Base-by-base conservation (phyloP, 2,113 vertebrate species). In the Ascaphus truei region DNA sequence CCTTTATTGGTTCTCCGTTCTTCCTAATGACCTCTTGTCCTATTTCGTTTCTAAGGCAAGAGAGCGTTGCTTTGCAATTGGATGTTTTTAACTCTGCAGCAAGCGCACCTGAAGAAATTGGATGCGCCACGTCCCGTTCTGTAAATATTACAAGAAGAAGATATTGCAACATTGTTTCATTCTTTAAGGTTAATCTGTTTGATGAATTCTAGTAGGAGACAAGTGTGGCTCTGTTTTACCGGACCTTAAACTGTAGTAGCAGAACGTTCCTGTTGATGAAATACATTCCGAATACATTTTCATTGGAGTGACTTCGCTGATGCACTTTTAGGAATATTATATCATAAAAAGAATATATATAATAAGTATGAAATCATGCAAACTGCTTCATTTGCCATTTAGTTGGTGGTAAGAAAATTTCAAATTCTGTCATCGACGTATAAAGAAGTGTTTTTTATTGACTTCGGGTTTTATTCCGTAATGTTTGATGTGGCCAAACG, bases 11-110 rank as follows among this genome's bases (percentile, higher is more conserved):
- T 79, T 73, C 67, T 78, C 77, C 76, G 76, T 76, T 77, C 75
- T 80, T 86, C 71, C 68, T 77, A 79, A 79, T 75, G 76, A 78
- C 78, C 72, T 78, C 84, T 77, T 66, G 76, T 80, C 13, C 36
- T 47, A 9, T 68, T 58, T 58, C 48, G 71, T 77, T 68, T 73
- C 59, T 73, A 73, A 80, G 59, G 75, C 60, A 75, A 76, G 75
- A 65, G 73, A 77, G 78, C 62, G 75, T 81, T 76, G n/a, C 30
- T 62, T 30, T 62, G n/a, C 30, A 55, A 20, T 47, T 20, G 43
- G 43, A 47, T 20, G 23, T 47, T 47, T 16, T 47, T 22, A 47
- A 47, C 23, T 47, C 43, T 47, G 20, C 18, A 22, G 23, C 23
- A 47, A 47, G 10, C 6, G 43, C 43, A 47, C 7, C 23, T 9